These are phyloP conservation scores for Notamacropus eugenii DNA, from an alignment of 2,797 vertebrate species.

Conservation along the genomic window DNA sequence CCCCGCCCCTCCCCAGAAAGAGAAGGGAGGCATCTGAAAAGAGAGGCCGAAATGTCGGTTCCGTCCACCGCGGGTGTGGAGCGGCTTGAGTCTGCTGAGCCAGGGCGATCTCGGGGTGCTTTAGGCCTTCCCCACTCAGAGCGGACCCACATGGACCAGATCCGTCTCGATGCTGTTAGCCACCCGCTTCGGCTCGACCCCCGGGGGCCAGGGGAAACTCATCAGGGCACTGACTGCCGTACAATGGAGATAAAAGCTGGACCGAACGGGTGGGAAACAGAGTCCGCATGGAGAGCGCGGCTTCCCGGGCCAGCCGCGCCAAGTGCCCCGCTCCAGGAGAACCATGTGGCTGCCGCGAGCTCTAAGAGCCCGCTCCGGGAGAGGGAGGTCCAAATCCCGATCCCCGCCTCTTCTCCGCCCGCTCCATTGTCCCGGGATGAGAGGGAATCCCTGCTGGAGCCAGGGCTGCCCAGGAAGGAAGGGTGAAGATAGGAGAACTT, in stretches of 20 bases:
- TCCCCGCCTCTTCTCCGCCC: neutral
- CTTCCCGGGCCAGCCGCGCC: neutral
- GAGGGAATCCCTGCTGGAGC: conserved; percentile 2
- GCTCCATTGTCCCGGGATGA: neutral
- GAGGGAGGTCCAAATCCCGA: neutral
- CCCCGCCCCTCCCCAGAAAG: neutral
- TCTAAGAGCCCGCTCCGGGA: neutral
- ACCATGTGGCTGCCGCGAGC: conserved; percentile 6
- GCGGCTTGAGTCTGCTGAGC: neutral
- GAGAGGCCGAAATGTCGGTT: neutral
- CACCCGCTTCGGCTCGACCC: neutral
- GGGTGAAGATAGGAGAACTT: neutral
- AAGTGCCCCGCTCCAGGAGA: neutral
- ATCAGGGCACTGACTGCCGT: neutral
- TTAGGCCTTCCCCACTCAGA: neutral
- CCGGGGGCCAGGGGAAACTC: neutral
- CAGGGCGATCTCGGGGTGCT: neutral
- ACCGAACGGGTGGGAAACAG: conserved; percentile 30
- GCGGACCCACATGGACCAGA: neutral
- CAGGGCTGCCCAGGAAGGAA: conserved; percentile 33
- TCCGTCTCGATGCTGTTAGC: neutral
- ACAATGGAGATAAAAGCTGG: conserved; percentile 42
- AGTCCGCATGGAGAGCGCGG: neutral
- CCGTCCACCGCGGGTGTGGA: neutral
- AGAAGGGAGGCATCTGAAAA: neutral